Evolutionary conservation across 2,888 invertebrate species (phyloP).

Genomic region (Apamea anceps): DNA sequence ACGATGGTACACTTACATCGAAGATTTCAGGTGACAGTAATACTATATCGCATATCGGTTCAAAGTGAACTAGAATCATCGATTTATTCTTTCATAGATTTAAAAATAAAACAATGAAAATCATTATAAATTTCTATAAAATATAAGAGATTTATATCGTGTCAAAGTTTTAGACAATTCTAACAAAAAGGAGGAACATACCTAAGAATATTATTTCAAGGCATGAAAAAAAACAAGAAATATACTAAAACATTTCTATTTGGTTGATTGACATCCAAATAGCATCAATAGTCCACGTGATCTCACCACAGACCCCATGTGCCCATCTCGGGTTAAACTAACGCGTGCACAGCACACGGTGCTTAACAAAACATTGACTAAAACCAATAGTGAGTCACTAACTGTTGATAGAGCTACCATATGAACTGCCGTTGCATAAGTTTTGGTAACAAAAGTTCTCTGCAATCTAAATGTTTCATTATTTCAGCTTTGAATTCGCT

Average conservation of each 20-base stretch:
- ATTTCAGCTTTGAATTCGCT: slow-evolving; percentile 21
- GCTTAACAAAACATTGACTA: slow-evolving; percentile 76
- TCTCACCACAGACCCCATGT: slow-evolving; percentile 69
- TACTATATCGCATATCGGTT: slow-evolving; percentile 1
- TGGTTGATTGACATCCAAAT: slow-evolving; percentile 22
- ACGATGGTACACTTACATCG: slow-evolving; percentile 21
- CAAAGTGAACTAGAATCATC: background rate
- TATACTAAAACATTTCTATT: background rate
- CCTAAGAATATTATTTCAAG: background rate
- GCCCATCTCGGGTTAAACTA: slow-evolving; percentile 75
- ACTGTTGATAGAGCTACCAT: slow-evolving; percentile 40
- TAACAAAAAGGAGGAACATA: background rate
- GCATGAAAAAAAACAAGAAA: background rate
- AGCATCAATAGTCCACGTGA: slow-evolving; percentile 66
- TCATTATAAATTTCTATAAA: background rate
- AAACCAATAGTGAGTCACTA: slow-evolving; percentile 81
- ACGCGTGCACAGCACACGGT: slow-evolving; percentile 76
- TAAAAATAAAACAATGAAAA: background rate
- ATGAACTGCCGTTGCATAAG: slow-evolving; percentile 39
- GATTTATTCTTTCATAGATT: background rate
- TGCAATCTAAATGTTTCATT: slow-evolving; percentile 36
- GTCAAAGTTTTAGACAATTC: background rate
- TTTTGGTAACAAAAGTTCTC: slow-evolving; percentile 38
- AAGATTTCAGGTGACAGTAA: slow-evolving; percentile 28
- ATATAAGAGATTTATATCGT: background rate